Evolutionary conservation across 2,888 invertebrate genomes (phyloP).

Genomic region (Aphodius granarius): DNA sequence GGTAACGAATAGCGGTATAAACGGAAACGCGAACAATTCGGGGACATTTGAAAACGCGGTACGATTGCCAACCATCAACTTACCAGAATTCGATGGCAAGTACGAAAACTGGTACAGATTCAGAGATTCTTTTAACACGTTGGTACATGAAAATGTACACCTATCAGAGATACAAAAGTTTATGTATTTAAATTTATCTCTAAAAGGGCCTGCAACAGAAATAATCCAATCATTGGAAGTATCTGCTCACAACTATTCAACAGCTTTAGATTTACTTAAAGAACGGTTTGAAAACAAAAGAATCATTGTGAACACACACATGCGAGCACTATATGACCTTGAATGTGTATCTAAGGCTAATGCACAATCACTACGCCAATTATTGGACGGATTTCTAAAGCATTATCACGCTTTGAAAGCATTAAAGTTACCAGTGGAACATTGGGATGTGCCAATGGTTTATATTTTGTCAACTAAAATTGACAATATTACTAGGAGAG

Average conservation of each 20-base stretch:
- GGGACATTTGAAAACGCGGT: conserved; percentile 1
- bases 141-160: conserved; percentile 16
- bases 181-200: conserved; percentile 23
- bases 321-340: conserved; percentile 30
- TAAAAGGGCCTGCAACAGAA: conserved; percentile 24
- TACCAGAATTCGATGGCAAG: conserved; percentile 19
- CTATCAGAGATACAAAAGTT: conserved; percentile 25
- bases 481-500: conserved; percentile 32
- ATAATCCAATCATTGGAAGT: conserved; percentile 29
- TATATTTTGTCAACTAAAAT: conserved; percentile 35
- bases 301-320: conserved; percentile 32
- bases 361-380: conserved; percentile 4
- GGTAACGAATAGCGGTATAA: background rate
- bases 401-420: conserved; percentile 16
- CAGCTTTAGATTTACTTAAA: conserved; percentile 32
- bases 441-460: conserved; percentile 36
- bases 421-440: conserved; percentile 30
- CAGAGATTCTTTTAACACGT: conserved; percentile 20
- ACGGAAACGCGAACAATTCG: background rate
- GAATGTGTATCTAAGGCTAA: background rate
- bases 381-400: conserved; percentile 14
- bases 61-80: conserved; percentile 24
- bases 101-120: conserved; percentile 23
- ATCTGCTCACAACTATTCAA: conserved; percentile 29
- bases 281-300: conserved; percentile 33